Base-by-base conservation (phyloP, 2,797 vertebrate species). In the Anguilla marmorata region DNA sequence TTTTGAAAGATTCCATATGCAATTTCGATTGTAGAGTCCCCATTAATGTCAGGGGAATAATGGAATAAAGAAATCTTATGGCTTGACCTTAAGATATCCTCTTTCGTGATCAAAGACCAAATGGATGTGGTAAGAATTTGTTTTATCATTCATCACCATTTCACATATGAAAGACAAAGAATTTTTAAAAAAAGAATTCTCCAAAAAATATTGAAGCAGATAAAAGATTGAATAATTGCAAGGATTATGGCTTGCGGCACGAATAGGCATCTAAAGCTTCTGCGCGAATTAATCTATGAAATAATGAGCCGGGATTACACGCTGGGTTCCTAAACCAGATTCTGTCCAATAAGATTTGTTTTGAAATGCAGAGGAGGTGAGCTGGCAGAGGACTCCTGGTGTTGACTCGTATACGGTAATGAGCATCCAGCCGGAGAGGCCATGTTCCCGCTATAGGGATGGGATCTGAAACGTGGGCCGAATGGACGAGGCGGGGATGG, bases 21-120 rank as follows among this genome's bases (percentile, higher is more conserved):
- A 66, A n/a, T 66, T 91, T 94, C 88, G 94, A 95, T 95, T 92
- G 94, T 94, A 93, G 94, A 94, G 94, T 94, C 90, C 91, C 93
- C 95, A 95, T 95, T 96, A 95, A 93, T 94, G 94, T 94, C 93
- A 94, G 88, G 91, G 93, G 93, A 95, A 93, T 94, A 96, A 95
- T 94, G 94, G 91, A 90, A 94, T 91, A 89, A 89, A 91, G 92
- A 95, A 95, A 95, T 95, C 95, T 94, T 94, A 93, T 94, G 89
- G 93, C 93, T 92, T 94, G 94, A 96, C 94, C 95, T 94, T 92
- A 94, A 95, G 94, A 95, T 93, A 94, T 94, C 95, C 94, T 93
- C 96, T 93, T 94, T 91, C 92, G 92, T 90, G 89, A 91, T 91
- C 90, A 91, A 92, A 91, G 91, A 93, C 92, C 90, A 94, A 94